Evolutionary conservation across 2,113 vertebrate genomes (phyloP), one percentile per base, ranked within the genome.

Genomic region (Apistogramma diplotaenia): DNA sequence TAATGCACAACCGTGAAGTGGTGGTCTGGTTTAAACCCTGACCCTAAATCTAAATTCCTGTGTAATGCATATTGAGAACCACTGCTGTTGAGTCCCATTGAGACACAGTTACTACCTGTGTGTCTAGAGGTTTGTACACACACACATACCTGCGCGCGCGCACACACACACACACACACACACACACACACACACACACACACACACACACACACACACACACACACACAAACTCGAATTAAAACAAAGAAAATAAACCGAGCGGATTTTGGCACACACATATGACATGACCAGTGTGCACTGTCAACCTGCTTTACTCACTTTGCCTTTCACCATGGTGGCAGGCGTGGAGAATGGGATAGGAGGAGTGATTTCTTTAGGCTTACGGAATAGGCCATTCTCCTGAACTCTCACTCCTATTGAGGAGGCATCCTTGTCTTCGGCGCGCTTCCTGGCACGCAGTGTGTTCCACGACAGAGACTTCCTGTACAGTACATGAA

Each of bases 391-490:
- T 86, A 95, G 95, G 95, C 97, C 96, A 94, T 97, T 97, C 89
- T 96, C 95, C 58, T 99, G 97, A 96, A 93, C 96, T 95, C 97
- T 97, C 95, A 88, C 79, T 79, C 84, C 96, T 93, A 93, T 87
- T 91, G 91, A 65, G 60, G 56, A 90, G 93, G 87, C 94, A 89
- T 98, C 97, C 96, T 97, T 97, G 83, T 87, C 86, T 93, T 98
- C 97, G 4, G 95, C 96, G 92, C 97, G 96, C 95, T 99, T 99
- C 96, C 98, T 97, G 94, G 98, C 96, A 80, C 97, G 98, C 93
- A 99, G 97, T 76, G 98, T 99, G 93, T 99, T 99, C 98, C 98
- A 99, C 74, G 98, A 99, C 92, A 98, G 96, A 95, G 98, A 99
- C 96, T 99, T 99, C 98, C 98, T 99, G 98, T 97, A 95, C 93